Evolutionary conservation across 2,797 vertebrate genomes (phyloP), one percentile per base, ranked within the genome.

Genomic region (Coccyzus lansbergi): DNA sequence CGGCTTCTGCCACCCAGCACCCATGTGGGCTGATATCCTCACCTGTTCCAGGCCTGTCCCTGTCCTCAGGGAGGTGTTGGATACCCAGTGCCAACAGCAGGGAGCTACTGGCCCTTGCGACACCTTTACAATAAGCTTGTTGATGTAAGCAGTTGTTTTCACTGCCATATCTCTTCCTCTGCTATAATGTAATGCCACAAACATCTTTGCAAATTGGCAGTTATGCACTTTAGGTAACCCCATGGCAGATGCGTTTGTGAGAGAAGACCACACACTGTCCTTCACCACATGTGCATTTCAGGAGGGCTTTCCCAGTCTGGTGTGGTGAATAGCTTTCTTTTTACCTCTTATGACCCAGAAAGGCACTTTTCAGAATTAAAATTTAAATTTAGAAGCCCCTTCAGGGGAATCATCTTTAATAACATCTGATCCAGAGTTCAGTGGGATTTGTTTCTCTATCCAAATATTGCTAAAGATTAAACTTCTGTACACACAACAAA

Each of bases 31-130:
- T 0, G 1, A 33, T 7, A 8, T 13, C 10, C 29, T 25, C 10
- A 14, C 9, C 17, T 40, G 33, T 15, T 8, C 44, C 74, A 22
- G 28, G 46, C 46, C 28, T 7, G 4, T 46, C 17, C 52, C 26
- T 14, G 3, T 28, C 24, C 28, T 19, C 40, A 17, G 52, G 9
- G 31, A 33, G 4, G 18, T n/a, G 33, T 1, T 18, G 1, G 0
- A 7, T 68, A 36, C 26, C 10, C 5, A 2, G 19, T 28, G 18
- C n/a, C 38, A 38, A 38, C 38, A 38, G 38, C 38, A 38, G 51
- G 25, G n/a, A 34, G 11, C 17, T 0, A 0, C 15, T 0, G 1
- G 12, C 17, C 4, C 25, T 53, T 0, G 1, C 0, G 0, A 19
- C 17, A 36, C 12, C 3, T 11, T 59, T 76, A 46, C 18, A 18